Conservation (phyloP, 2,113 vertebrate genomes). For the Onychorhynchus coronatus region DNA sequence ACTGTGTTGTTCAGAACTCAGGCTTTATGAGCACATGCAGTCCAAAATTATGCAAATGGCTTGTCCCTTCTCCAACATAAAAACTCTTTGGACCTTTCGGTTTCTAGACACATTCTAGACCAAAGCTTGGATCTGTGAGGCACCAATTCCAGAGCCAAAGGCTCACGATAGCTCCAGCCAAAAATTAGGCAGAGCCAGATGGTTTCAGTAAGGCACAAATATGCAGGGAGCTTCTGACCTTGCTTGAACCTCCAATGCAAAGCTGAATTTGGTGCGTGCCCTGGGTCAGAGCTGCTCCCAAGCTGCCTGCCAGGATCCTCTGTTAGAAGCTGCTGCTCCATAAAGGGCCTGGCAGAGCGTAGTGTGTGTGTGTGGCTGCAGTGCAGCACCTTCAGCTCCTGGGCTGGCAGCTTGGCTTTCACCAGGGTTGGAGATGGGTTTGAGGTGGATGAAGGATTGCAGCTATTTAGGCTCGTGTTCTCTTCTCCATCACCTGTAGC, state of each 20-base stretch:
- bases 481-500: background rate
- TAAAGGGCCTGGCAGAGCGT: background rate
- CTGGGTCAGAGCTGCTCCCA: background rate
- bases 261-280: background rate
- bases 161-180: background rate
- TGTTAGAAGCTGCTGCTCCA: background rate
- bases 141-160: background rate
- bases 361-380: background rate
- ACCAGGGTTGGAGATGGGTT: background rate
- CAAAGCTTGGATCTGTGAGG: background rate
- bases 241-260: background rate
- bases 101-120: background rate
- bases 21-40: background rate
- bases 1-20: background rate
- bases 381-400: background rate
- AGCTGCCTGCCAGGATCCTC: conserved; percentile 19
- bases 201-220: background rate
- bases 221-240: conserved; percentile 33
- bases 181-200: background rate
- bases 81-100: background rate
- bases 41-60: background rate
- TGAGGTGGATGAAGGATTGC: background rate
- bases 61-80: background rate
- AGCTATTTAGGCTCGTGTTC: background rate
- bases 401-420: background rate